Evolutionary conservation across 1,140 invertebrate genomes (phyloP).

Genomic region (Hyles vespertilio): DNA sequence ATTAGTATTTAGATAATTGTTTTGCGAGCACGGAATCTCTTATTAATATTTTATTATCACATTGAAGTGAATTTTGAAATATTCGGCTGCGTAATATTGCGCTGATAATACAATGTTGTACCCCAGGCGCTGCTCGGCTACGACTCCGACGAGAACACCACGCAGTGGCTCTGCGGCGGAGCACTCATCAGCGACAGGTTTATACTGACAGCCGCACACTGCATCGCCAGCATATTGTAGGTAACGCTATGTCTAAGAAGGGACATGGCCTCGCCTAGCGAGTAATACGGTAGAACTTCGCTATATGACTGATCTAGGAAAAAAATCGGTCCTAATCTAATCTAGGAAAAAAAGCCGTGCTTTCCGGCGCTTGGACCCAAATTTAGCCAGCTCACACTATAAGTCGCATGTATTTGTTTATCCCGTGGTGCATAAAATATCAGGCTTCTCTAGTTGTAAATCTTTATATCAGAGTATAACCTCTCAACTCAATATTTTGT

Average conservation of each 20-base stretch:
- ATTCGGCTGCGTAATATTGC: no score
- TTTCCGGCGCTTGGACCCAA: background rate
- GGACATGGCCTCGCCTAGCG: background rate
- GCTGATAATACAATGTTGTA: background rate
- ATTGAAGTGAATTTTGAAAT: no score
- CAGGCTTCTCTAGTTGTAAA: no score
- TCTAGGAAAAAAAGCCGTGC: background rate
- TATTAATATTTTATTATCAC: no score
- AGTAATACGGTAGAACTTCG: background rate
- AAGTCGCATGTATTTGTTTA: no score
- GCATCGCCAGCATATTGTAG: background rate
- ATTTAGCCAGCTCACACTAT: background rate
- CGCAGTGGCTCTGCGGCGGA: conserved; percentile 65
- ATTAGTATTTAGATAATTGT: no score
- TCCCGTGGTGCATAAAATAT: no score
- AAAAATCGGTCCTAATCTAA: no score
- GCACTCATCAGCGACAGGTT: conserved; percentile 66
- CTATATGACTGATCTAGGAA: background rate
- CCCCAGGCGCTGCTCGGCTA: conserved; percentile 27
- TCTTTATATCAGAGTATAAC: no score
- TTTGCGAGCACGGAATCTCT: no score
- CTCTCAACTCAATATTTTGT: no score
- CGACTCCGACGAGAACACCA: background rate
- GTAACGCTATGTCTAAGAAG: background rate
- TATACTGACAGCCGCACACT: conserved; percentile 17